Conservation (phyloP, 2,888 invertebrate species). For the Spodoptera littoralis region DNA sequence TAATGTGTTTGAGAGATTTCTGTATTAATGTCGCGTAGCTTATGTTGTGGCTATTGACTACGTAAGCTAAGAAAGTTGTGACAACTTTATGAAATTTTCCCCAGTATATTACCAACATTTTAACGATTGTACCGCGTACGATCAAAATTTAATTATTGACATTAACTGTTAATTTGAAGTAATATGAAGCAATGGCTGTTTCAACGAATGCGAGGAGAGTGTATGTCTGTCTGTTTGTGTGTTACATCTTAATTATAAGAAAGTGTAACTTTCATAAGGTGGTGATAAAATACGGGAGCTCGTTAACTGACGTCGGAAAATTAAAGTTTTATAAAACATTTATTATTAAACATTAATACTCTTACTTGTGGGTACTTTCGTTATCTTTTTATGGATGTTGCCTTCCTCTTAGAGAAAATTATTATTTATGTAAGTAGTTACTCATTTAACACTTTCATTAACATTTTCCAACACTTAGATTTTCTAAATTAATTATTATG, state of each 20-base stretch:
- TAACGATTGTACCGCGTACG: not conserved
- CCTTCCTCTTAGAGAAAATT: too few relatives aligned
- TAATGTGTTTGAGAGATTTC: too few relatives aligned
- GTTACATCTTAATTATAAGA: slow-evolving; percentile 21
- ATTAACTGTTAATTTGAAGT: slow-evolving; percentile 12
- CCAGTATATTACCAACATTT: not conserved
- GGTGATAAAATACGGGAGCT: slow-evolving; percentile 10
- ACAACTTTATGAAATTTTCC: not conserved
- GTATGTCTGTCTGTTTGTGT: slow-evolving; percentile 1
- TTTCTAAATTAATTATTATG: too few relatives aligned
- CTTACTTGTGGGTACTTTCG: not conserved
- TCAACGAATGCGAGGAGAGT: slow-evolving; percentile 15
- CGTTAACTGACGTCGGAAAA: slow-evolving; percentile 18
- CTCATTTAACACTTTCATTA: too few relatives aligned
- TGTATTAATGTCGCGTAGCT: too few relatives aligned
- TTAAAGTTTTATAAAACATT: slow-evolving; percentile 30
- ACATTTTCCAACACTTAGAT: too few relatives aligned
- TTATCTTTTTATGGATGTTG: not conserved
- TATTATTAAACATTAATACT: not conserved
- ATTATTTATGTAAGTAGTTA: too few relatives aligned
- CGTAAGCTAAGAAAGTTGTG: too few relatives aligned
- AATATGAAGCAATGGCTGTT: slow-evolving; percentile 10
- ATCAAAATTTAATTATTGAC: slow-evolving; percentile 14
- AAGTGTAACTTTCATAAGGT: slow-evolving; percentile 28
- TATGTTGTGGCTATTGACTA: too few relatives aligned